A percentile compares a stretch with the other conserved stretches of the same genome.
Conservation (phyloP, 2,113 vertebrate genomes). For the Malurus cyaneus region DNA sequence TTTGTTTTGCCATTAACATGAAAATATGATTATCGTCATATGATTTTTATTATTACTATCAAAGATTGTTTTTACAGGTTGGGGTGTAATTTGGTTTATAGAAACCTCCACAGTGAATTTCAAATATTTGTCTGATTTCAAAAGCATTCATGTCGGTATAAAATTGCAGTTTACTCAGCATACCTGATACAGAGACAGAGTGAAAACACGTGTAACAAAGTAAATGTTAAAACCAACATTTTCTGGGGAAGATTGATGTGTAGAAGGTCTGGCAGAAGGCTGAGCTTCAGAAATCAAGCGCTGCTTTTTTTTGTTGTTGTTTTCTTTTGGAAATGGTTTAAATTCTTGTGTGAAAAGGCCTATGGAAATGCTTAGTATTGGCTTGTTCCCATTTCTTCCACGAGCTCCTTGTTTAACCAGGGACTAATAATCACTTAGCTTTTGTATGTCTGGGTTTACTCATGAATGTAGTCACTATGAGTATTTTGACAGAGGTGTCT, state of each 20-base stretch:
- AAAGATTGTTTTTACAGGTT: conserved; percentile 43
- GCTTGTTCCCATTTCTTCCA: conserved; percentile 31
- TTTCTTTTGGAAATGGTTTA: conserved; percentile 50
- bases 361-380: not conserved
- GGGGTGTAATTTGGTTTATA: conserved; percentile 7
- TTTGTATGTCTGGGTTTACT: conserved; percentile 45
- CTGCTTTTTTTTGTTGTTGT: not conserved
- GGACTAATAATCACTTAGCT: conserved; percentile 46
- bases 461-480: not conserved
- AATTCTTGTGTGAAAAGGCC: conserved; percentile 56
- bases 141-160: not conserved
- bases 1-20: conserved; percentile 22
- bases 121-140: conserved; percentile 34
- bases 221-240: not conserved
- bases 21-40: conserved; percentile 17
- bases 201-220: not conserved
- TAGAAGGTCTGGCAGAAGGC: not conserved
- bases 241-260: not conserved
- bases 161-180: not conserved
- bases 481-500: conserved; percentile 35
- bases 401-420: conserved; percentile 42
- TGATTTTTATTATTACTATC: conserved; percentile 53
- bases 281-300: not conserved
- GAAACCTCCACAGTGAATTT: conserved; percentile 23
- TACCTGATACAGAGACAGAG: not conserved